phyloP scores from a whole-genome alignment of 2,113 vertebrate genomes.

The Hippocampus barbouri region DNA sequence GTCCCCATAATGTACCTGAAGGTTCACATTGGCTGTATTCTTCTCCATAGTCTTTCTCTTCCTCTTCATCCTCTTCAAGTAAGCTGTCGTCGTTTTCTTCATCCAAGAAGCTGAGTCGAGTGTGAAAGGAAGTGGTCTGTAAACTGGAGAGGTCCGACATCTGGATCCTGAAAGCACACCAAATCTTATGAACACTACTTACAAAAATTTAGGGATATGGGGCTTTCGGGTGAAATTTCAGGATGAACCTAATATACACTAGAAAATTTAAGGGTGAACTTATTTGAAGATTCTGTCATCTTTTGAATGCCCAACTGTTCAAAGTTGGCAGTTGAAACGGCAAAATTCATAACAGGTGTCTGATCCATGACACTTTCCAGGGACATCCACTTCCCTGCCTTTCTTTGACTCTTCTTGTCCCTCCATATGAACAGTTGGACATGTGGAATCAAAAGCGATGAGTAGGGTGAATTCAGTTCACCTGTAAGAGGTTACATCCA shows the following conservation, averaged over 20 bases:
- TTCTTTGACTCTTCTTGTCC: background rate
- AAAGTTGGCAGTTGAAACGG: no score
- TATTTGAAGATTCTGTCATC: background rate
- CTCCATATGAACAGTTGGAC: background rate
- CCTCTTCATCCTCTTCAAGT: conserved; percentile 71
- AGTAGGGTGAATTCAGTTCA: background rate
- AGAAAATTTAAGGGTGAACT: background rate
- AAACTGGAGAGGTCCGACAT: conserved; percentile 86
- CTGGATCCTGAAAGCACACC: conserved; percentile 79
- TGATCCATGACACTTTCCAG: background rate
- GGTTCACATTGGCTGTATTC: conserved; percentile 63
- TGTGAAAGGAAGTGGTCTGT: conserved; percentile 93
- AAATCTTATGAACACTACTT: background rate
- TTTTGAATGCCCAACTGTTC: no score
- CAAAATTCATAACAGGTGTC: background rate
- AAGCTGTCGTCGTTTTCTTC: conserved; percentile 80
- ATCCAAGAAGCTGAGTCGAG: conserved; percentile 90
- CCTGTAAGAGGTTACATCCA: background rate
- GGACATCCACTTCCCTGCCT: background rate
- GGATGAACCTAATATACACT: background rate
- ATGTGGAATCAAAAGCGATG: background rate
- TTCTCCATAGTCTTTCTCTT: conserved; percentile 74
- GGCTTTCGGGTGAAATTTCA: background rate
- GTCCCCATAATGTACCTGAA: conserved; percentile 62
- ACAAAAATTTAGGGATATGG: background rate